Base-by-base conservation (phyloP, 1,140 invertebrate genomes). In the Philopotamus ludificatus region DNA sequence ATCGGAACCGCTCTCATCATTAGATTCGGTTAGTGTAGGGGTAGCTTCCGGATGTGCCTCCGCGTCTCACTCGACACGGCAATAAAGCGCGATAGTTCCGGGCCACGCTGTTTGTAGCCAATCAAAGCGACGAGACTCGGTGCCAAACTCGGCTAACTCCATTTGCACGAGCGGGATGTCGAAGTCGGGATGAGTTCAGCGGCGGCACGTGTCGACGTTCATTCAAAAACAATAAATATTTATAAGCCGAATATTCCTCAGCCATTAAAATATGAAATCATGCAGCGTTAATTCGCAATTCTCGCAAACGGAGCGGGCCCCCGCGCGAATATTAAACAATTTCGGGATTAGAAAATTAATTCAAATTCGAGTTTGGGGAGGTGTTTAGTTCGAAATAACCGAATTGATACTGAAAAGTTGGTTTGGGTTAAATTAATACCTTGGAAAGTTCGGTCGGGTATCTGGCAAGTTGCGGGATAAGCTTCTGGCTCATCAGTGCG, bases 21-120 rank as follows among this genome's bases (percentile, higher is more conserved):
- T 60, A 60, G 25, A 60, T 60, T 60, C 44, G 28, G 57, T 47
- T 47, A 60, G 57, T 47, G 57, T 16, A n/a, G n/a, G 28, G 4
- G 4, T 34, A 45, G 44, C 57, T 21, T 42, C n/a, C 12, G 57
- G 23, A 42, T 25, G n/a, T 55, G 51, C 23, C 39, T 25, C 23
- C 39, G 25, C 51, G 25, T 15, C n/a, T 34, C n/a, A 23, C 25
- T 9, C n/a, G 10, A 15, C 3, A 34, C 28, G 16, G 1, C 3
- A 18, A 18, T 49, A 18, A 49, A 21, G 15, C 47, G 16, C 28
- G 12, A 34, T 34, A 12, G 49, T 22, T 25, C 15, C 49, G 15
- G 22, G 21, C 49, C 18, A 18, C 49, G 21, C 49, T 18, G 49
- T 51, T 51, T 51, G 49, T 22, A 51, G 49, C n/a, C 22, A 51